Evolutionary conservation across 2,797 vertebrate species (phyloP).

Genomic region (Odontamblyopus lacepedii): DNA sequence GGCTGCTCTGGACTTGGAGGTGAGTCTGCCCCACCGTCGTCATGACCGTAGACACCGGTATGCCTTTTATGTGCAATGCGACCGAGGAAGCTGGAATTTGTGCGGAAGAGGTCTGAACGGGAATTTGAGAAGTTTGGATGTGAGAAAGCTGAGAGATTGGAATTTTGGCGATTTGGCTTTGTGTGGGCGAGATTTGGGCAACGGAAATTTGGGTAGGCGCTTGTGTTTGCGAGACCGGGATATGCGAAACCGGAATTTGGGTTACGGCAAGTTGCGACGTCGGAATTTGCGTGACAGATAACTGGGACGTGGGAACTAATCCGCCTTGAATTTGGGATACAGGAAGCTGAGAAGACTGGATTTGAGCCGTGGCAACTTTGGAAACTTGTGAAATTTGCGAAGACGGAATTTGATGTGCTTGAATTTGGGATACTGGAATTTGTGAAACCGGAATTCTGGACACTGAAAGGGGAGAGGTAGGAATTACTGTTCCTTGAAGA

Average conservation of each 20-base stretch:
- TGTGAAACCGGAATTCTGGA: neutral
- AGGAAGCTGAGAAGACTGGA: conserved; percentile 17
- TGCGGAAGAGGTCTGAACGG: neutral
- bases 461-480: conserved; percentile 61
- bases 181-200: conserved; percentile 55
- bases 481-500: conserved; percentile 39
- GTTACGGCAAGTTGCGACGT: conserved; percentile 51
- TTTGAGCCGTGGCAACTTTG: conserved; percentile 13
- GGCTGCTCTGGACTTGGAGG: conserved; percentile 41
- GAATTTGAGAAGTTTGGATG: conserved; percentile 46
- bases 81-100: conserved; percentile 60
- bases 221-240: neutral
- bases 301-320: conserved; percentile 1
- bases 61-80: conserved; percentile 62
- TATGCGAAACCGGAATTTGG: conserved; percentile 48
- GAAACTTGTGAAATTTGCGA: conserved; percentile 44
- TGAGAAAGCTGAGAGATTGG: conserved; percentile 64
- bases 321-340: conserved; percentile 58
- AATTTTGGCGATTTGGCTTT: neutral
- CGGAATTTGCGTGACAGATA: conserved; percentile 26
- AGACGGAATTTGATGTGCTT: conserved; percentile 59
- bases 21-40: conserved; percentile 58
- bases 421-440: conserved; percentile 40
- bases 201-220: conserved; percentile 42
- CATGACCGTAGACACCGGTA: conserved; percentile 56